phyloP scores from a whole-genome alignment of 2,888 invertebrate species.

The Caenorhabditis sulstoni region DNA sequence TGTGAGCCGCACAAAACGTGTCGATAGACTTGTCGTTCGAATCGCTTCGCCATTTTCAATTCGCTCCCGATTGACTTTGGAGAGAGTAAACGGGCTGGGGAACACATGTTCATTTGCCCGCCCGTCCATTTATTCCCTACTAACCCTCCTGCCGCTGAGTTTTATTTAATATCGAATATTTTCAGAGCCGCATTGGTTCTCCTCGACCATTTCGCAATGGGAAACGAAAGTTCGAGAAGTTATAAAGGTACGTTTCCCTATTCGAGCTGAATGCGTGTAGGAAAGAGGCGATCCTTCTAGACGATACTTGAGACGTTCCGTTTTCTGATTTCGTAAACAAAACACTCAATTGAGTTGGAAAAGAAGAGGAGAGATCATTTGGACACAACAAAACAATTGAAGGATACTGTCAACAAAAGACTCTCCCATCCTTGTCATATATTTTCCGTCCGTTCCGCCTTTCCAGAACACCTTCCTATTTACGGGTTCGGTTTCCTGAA shows the following conservation, averaged over 20 bases:
- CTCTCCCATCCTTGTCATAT: conserved; percentile 1
- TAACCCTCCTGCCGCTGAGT: conserved; percentile 2
- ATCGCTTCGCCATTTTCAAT: background rate
- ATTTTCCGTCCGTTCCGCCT: conserved; percentile 1
- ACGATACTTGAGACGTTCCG: background rate
- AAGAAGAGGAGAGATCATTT: conserved; percentile 25
- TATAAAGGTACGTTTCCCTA: conserved; percentile 27
- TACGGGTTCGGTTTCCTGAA: conserved; percentile 40
- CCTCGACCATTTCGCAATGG: conserved; percentile 12
- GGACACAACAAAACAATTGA: conserved; percentile 57
- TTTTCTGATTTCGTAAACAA: conserved; percentile 23
- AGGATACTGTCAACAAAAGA: conserved; percentile 34
- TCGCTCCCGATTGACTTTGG: background rate
- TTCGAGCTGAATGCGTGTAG: no score
- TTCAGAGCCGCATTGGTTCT: background rate
- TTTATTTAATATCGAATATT: background rate
- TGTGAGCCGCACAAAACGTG: conserved; percentile 13
- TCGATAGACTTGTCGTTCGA: background rate
- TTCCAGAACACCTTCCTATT: conserved; percentile 40
- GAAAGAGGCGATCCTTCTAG: background rate
- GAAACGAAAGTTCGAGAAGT: conserved; percentile 37
- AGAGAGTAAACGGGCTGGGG: background rate
- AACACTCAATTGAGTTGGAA: conserved; percentile 29
- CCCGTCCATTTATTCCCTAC: background rate
- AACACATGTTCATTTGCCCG: conserved; percentile 28